These are phyloP conservation scores for Wiebesia pumilae DNA, from an alignment of 1,140 invertebrate species.

Conservation along the genomic window DNA sequence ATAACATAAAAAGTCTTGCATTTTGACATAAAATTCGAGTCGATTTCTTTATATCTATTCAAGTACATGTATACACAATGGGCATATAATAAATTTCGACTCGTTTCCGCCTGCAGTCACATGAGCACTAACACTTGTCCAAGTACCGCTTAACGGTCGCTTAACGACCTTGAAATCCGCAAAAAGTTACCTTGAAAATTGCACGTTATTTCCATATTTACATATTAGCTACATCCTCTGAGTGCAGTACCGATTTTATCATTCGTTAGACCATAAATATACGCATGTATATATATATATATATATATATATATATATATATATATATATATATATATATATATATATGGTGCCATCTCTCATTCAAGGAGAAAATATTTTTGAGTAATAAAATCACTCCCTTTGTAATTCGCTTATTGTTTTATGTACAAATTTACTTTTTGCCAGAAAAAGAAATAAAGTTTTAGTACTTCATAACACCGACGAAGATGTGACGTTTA, in stretches of 20 bases:
- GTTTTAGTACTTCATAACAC: background rate
- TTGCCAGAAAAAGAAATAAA: background rate
- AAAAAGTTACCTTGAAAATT: conserved; percentile 40
- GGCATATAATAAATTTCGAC: background rate
- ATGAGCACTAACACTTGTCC: background rate
- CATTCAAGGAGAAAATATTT: background rate
- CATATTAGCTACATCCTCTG: background rate
- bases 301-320: conserved; percentile 6
- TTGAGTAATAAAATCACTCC: conserved; percentile 21
- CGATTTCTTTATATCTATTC: background rate
- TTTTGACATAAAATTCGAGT: background rate
- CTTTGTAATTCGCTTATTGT: background rate
- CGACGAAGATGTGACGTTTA: background rate
- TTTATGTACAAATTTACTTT: background rate
- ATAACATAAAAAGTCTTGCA: background rate
- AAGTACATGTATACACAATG: background rate
- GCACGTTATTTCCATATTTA: conserved; percentile 7
- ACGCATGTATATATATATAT: conserved; percentile 21
- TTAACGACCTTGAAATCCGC: conserved; percentile 36
- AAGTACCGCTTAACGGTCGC: conserved; percentile 12
- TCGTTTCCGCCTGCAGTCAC: background rate
- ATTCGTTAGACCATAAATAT: conserved; percentile 36
- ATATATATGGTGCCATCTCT: background rate
- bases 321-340: too few relatives aligned
- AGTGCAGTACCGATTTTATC: background rate